Evolutionary conservation across 1,140 invertebrate genomes (phyloP).

Genomic region (Mesaphorura yosii): DNA sequence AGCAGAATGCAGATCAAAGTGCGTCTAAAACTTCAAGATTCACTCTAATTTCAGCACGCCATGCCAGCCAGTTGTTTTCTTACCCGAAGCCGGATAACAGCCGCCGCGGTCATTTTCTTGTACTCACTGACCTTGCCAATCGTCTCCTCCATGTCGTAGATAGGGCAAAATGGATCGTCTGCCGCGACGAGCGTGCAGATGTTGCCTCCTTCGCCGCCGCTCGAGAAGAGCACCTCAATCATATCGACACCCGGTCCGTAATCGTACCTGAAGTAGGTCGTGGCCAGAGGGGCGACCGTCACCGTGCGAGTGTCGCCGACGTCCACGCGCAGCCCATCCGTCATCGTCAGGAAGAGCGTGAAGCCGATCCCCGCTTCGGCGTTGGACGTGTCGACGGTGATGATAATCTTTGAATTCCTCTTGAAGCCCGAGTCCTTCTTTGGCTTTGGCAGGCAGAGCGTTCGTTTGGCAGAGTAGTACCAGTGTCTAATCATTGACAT

Average conservation of each 20-base stretch:
- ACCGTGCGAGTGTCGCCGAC: not conserved
- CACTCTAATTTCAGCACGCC: not conserved
- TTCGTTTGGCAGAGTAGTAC: conserved; percentile 4
- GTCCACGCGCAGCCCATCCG: not conserved
- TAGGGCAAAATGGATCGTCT: conserved; percentile 1
- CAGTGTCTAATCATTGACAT: not conserved
- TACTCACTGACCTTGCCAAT: not conserved
- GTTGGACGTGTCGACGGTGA: not conserved
- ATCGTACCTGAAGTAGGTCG: conserved; percentile 3
- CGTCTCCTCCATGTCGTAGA: conserved; percentile 5
- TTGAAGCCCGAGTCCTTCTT: not conserved
- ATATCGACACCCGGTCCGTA: conserved; percentile 1
- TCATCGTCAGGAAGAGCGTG: not conserved
- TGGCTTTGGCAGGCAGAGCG: not conserved
- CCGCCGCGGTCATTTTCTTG: not conserved
- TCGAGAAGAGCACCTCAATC: conserved; percentile 3
- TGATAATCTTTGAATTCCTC: not conserved
- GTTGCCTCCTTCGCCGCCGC: not conserved
- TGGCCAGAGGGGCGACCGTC: not conserved
- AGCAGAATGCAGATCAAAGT: not conserved
- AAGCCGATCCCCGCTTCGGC: conserved; percentile 1
- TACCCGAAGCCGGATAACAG: conserved; percentile 1
- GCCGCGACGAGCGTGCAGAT: conserved; percentile 5
- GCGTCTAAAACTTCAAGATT: not conserved
- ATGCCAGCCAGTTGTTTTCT: not conserved